Conservation (phyloP, 1,140 invertebrate species). For the Caenorhabditis brenneri region DNA sequence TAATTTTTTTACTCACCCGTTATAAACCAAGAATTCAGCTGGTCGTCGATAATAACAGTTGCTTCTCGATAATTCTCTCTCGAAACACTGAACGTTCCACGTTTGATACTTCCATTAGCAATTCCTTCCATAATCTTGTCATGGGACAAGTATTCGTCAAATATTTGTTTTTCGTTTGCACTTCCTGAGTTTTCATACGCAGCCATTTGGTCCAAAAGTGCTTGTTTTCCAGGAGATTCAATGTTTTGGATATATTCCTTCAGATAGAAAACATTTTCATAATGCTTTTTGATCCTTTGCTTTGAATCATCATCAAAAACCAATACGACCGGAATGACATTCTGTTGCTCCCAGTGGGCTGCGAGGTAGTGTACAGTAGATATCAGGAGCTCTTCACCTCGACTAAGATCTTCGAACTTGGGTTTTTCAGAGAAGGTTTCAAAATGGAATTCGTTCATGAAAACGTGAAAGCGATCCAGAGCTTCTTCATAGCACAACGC, state of each 20-base stretch:
- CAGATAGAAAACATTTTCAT: neutral
- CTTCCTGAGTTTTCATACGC: constrained; percentile 46
- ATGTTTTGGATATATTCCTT: constrained; percentile 15
- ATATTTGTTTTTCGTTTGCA: constrained; percentile 74
- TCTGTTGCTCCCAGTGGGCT: neutral
- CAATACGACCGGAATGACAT: neutral
- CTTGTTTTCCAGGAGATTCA: constrained; percentile 36
- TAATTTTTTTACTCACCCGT: constrained; percentile 80
- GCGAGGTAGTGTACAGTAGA: neutral
- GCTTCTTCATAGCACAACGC: constrained; percentile 81
- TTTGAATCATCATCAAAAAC: constrained; percentile 2
- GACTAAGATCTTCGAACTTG: neutral
- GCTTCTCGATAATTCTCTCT: constrained; percentile 93
- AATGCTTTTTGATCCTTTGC: neutral
- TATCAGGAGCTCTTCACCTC: neutral
- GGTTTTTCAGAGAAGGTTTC: constrained; percentile 79
- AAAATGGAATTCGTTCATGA: constrained; percentile 94
- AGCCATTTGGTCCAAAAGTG: constrained; percentile 79
- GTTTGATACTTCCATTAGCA: constrained; percentile 79
- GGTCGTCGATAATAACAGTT: constrained; percentile 81
- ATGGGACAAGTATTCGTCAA: constrained; percentile 84
- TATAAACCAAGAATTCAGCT: constrained; percentile 76
- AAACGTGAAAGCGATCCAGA: constrained; percentile 83
- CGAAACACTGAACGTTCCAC: constrained; percentile 76
- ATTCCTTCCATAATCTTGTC: constrained; percentile 81